Percentiles rank a stretch among this genome's conserved stretches.
These are phyloP conservation scores for Tupaia tana DNA, from an alignment of 2,113 vertebrate species.

Conservation along the genomic window DNA sequence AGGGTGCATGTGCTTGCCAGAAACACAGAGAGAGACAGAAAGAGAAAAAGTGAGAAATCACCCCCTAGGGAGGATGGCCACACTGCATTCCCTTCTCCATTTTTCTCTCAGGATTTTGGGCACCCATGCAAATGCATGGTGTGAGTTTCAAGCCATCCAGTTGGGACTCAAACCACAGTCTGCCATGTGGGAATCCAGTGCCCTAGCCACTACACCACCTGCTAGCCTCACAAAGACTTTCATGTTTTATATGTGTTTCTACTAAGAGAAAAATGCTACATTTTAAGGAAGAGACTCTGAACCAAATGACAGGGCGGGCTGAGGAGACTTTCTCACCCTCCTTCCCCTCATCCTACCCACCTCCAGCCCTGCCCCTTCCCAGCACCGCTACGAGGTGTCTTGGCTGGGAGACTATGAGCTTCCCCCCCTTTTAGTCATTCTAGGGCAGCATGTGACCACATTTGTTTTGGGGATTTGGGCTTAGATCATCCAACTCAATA, in stretches of 20 bases:
- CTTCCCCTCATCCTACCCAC: background rate
- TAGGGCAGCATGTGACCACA: background rate
- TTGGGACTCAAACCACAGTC: no score
- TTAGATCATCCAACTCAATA: background rate
- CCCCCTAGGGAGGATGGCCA: no score
- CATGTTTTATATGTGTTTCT: background rate
- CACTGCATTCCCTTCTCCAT: no score
- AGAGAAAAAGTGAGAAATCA: no score
- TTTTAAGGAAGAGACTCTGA: background rate
- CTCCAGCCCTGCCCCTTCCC: background rate
- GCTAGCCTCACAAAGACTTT: background rate
- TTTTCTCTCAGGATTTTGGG: no score
- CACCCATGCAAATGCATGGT: no score
- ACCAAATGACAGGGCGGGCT: background rate
- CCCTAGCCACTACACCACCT: no score
- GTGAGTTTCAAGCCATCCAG: no score
- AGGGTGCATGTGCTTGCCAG: no score
- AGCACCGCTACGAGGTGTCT: background rate
- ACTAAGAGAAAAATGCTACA: background rate
- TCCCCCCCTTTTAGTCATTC: accelerated
- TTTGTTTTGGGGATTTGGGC: background rate
- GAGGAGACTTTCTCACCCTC: background rate
- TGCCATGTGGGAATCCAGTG: no score
- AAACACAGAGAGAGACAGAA: no score
- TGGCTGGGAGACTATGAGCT: background rate